Percentiles rank a stretch among this genome's conserved stretches.
These are phyloP conservation scores for Pangasius sanitwongsei DNA, from an alignment of 2,797 vertebrate species.

Conservation along the genomic window DNA sequence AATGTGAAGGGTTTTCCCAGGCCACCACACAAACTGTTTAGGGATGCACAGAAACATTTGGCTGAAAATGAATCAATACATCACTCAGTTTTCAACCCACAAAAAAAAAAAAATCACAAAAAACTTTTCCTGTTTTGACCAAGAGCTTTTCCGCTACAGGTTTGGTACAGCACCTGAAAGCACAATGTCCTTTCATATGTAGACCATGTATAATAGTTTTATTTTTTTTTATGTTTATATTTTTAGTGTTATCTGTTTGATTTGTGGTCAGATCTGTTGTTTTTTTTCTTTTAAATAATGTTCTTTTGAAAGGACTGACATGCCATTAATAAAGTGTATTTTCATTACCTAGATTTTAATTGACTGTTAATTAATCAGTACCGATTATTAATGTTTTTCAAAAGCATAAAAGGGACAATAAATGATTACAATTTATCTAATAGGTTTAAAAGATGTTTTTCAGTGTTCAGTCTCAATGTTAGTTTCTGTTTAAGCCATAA, in stretches of 20 bases:
- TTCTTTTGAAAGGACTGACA: background rate
- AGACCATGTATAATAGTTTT: background rate
- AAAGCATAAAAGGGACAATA: background rate
- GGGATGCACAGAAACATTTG: background rate
- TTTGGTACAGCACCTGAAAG: background rate
- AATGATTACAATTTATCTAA: background rate
- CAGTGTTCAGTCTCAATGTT: background rate
- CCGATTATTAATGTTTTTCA: background rate
- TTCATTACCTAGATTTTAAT: background rate
- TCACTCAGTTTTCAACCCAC: too few species aligned
- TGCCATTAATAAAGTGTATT: background rate
- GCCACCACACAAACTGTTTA: background rate
- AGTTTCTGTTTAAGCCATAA: background rate
- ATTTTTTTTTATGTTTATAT: too few species aligned
- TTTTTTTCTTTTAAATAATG: background rate
- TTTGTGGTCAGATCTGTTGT: background rate
- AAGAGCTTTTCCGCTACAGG: too few species aligned
- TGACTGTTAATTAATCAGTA: background rate
- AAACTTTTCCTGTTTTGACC: too few species aligned
- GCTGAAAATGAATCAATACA: background rate
- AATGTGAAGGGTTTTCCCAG: background rate
- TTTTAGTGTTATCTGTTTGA: background rate
- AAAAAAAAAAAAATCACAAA: background rate
- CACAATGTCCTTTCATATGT: background rate
- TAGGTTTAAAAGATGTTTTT: background rate